Percentiles rank a stretch among this genome's conserved stretches.
These are phyloP conservation scores for Callitettix versicolor DNA, from an alignment of 1,140 invertebrate species.

Conservation along the genomic window DNA sequence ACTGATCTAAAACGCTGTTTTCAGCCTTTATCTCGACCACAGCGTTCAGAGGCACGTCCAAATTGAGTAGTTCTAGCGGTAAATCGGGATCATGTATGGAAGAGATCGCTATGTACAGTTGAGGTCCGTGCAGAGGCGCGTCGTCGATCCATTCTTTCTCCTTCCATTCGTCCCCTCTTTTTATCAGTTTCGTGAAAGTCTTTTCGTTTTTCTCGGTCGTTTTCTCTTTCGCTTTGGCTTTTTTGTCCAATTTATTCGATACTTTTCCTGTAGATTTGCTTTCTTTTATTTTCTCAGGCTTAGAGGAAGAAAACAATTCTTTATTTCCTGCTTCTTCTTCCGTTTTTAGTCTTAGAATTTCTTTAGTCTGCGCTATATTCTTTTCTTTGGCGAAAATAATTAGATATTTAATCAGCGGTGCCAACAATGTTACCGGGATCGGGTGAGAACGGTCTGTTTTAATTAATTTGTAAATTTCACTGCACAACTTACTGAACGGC, in stretches of 20 bases:
- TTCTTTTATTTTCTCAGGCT: background rate
- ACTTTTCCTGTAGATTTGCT: too few relatives aligned
- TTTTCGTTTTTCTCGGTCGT: slow-evolving; percentile 32
- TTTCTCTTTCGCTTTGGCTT: background rate
- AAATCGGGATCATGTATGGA: slow-evolving; percentile 40
- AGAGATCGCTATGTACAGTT: slow-evolving; percentile 41
- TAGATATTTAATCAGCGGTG: background rate
- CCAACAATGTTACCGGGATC: background rate
- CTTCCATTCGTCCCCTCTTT: slow-evolving; percentile 42
- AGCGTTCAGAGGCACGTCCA: slow-evolving; percentile 19
- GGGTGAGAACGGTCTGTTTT: background rate
- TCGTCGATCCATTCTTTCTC: slow-evolving; percentile 40
- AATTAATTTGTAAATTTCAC: background rate
- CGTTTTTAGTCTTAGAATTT: background rate
- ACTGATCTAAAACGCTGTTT: too few relatives aligned
- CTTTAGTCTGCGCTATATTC: background rate
- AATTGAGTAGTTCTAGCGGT: slow-evolving; percentile 33
- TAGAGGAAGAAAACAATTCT: background rate
- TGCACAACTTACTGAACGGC: background rate
- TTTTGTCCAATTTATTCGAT: too few relatives aligned
- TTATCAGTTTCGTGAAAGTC: slow-evolving; percentile 36
- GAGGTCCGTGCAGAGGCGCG: slow-evolving; percentile 38
- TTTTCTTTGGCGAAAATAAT: background rate
- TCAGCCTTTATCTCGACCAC: background rate
- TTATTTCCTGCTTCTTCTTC: background rate